A percentile compares a stretch with the other conserved stretches of the same genome.
Conservation (phyloP, 2,888 invertebrate genomes). For the Lypha dubia region DNA sequence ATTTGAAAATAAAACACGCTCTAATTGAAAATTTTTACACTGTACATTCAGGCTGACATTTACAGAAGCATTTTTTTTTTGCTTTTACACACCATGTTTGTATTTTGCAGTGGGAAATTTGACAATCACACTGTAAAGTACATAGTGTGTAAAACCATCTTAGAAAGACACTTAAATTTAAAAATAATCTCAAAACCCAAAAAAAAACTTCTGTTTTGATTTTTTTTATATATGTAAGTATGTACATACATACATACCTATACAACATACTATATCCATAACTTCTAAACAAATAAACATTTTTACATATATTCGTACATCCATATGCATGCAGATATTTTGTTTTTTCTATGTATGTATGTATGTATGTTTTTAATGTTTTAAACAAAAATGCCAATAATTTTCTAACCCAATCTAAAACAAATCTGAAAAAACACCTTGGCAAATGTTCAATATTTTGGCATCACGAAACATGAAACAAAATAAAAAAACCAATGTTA, state of each 20-base stretch:
- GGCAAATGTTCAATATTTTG: slow-evolving; percentile 68
- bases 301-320: neutral
- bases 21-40: too few species aligned
- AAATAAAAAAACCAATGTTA: slow-evolving; percentile 10
- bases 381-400: slow-evolving; percentile 63
- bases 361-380: slow-evolving; percentile 41
- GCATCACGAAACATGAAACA: slow-evolving; percentile 41
- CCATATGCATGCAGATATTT: neutral
- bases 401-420: slow-evolving; percentile 56
- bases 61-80: too few species aligned
- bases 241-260: too few species aligned
- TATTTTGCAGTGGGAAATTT: too few species aligned
- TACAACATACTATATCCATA: slow-evolving; percentile 25
- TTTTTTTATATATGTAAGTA: neutral
- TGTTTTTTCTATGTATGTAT: neutral
- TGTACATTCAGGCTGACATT: too few species aligned
- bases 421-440: slow-evolving; percentile 50
- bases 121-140: too few species aligned
- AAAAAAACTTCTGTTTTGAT: neutral
- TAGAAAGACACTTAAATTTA: slow-evolving; percentile 1
- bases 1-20: too few species aligned
- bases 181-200: neutral
- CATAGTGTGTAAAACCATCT: too few species aligned
- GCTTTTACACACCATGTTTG: too few species aligned
- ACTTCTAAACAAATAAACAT: neutral